Percentiles rank a stretch among this genome's conserved stretches.
phyloP scores from a whole-genome alignment of 2,113 vertebrate genomes.

The Gymnobelideus leadbeateri region DNA sequence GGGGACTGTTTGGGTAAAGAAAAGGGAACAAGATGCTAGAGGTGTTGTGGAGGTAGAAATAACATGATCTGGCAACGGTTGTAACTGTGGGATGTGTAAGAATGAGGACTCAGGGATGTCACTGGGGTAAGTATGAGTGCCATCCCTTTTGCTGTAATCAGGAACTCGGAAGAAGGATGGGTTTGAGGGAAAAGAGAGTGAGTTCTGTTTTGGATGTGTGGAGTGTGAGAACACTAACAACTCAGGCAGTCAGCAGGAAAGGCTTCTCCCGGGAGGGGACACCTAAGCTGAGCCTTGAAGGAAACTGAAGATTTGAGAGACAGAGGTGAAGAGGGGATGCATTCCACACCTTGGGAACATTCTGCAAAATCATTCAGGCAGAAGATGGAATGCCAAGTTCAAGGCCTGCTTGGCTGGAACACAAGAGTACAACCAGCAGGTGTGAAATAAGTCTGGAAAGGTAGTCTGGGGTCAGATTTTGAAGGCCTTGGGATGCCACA shows the following conservation, averaged over 20 bases:
- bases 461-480: neutral
- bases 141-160: no score
- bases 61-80: no score
- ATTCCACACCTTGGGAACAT: neutral
- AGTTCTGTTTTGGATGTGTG: no score
- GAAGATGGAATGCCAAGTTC: neutral
- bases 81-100: no score
- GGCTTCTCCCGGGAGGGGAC: neutral
- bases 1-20: no score
- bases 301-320: neutral
- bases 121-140: no score
- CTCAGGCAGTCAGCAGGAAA: neutral
- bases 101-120: no score
- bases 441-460: neutral
- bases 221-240: neutral
- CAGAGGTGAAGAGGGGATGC: neutral
- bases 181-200: no score
- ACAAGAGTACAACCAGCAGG: neutral
- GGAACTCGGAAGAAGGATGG: no score
- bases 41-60: no score
- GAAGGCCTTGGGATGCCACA: neutral
- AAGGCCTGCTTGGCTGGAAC: neutral
- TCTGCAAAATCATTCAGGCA: neutral
- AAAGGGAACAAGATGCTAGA: no score
- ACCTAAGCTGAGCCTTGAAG: neutral